These are phyloP conservation scores for Paradoxurus hermaphroditus DNA, from an alignment of 2,113 vertebrate genomes.

Conservation along the genomic window DNA sequence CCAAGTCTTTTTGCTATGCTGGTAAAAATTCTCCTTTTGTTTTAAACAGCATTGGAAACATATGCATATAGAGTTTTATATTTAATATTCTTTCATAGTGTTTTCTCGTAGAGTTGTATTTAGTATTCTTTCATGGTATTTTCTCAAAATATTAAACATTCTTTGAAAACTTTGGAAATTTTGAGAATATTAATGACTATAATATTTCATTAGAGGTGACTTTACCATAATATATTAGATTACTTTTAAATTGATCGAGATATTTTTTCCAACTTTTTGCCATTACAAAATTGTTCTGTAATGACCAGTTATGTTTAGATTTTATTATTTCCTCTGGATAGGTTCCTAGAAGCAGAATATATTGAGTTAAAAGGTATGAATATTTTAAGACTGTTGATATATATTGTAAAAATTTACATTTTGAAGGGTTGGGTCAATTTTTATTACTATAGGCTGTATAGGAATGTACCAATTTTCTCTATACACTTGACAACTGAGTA, in stretches of 20 bases:
- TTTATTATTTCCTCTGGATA: slow-evolving; percentile 25
- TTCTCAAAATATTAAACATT: background rate
- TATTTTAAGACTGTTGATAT: slow-evolving; percentile 29
- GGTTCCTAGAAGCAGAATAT: slow-evolving; percentile 10
- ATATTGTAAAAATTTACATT: slow-evolving; percentile 31
- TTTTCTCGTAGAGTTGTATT: slow-evolving; percentile 11
- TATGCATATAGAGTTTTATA: background rate
- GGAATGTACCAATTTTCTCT: background rate
- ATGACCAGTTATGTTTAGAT: slow-evolving; percentile 16
- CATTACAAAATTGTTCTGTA: background rate
- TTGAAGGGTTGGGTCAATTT: background rate
- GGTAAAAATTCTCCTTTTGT: slow-evolving; percentile 30
- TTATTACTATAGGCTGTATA: background rate
- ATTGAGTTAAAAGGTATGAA: slow-evolving; percentile 6
- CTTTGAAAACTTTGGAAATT: background rate
- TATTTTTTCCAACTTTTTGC: background rate
- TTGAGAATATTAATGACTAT: slow-evolving; percentile 19
- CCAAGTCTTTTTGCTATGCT: slow-evolving; percentile 23
- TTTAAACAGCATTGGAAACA: slow-evolving; percentile 24
- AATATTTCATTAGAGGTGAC: background rate
- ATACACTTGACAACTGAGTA: slow-evolving; percentile 32
- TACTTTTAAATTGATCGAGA: background rate
- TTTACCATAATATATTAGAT: slow-evolving; percentile 14
- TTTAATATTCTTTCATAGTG: slow-evolving; percentile 9
- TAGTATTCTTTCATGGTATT: background rate